Base-by-base conservation (phyloP, 2,797 vertebrate species). In the Anisognathus igniventris region DNA sequence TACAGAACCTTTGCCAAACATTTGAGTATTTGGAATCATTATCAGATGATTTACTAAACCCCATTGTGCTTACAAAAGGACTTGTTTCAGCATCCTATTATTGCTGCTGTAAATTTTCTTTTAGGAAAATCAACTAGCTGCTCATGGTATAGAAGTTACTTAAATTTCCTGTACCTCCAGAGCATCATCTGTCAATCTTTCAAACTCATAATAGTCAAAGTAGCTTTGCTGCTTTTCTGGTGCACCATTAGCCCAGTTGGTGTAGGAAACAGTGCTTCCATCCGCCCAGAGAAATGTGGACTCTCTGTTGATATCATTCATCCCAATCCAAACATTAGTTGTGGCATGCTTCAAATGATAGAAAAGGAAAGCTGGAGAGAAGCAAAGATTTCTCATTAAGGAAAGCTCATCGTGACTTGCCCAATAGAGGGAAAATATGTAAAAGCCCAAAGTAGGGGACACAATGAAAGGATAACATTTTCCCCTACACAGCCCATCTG, bases 241-340 rank as follows among this genome's bases (percentile, higher is more conserved):
- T 39, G 98, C 98, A 28, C 98, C 98, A 92, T 98, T 98, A 31
- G 97, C 98, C 99, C 99, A 99, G 96, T 99, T 99, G 70, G 98
- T 99, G 93, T 97, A 99, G 39, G 90, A 78, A 66, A 99, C 96
- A 4, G 97, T 96, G 97, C 97, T 98, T 18, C 99, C 99, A 2
- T 98, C 98, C 0, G 99, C 99, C 99, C 99, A 99, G 40, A 98
- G 82, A 96, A 99, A 99, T 2, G 88, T 98, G 97, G 98, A 98
- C 57, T 99, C 99, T 86, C 85, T 82, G 75, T 98, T 99, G 84
- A 99, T n/a, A 51, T 99, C 99, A 62, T 99, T 99, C 97, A 99
- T 93, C 57, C 99, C 99, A 39, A 97, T 98, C 99, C 99, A 99
- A 61, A 98, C 70, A 76, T 98, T 94, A 4, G 86, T 92, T 11